phyloP scores from a whole-genome alignment of 2,797 vertebrate genomes.

The Gambelia wislizenii region DNA sequence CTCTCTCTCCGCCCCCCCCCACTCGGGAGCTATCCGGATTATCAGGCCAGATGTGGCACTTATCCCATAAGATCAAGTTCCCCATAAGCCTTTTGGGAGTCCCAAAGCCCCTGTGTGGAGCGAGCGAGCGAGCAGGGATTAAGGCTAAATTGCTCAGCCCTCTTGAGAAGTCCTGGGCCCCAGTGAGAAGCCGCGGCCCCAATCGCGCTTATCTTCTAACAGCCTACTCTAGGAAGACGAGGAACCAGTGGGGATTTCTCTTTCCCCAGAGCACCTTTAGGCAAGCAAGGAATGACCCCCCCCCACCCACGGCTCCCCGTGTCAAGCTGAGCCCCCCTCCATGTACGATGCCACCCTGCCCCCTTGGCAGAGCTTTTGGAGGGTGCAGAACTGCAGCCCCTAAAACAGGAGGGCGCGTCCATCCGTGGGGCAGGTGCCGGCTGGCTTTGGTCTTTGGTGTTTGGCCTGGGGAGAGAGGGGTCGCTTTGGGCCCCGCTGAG shows the following conservation, averaged over 20 bases:
- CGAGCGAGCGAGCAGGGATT: not conserved
- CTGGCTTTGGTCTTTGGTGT: too few species aligned
- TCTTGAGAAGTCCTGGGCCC: not conserved
- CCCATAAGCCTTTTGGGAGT: constrained; percentile 1
- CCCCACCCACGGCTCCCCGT: too few species aligned
- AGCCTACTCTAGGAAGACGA: not conserved
- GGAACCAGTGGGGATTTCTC: too few species aligned
- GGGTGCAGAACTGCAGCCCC: not conserved
- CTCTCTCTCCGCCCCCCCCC: too few species aligned
- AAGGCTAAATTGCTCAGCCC: not conserved
- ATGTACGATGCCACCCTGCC: too few species aligned
- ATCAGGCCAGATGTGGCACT: constrained; percentile 18
- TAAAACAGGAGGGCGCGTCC: too few species aligned
- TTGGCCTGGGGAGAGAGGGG: not conserved
- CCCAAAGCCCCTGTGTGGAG: not conserved
- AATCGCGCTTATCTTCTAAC: too few species aligned
- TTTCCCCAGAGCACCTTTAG: not conserved
- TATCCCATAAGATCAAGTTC: not conserved
- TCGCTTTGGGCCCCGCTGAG: too few species aligned
- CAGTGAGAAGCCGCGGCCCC: not conserved
- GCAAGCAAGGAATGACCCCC: not conserved
- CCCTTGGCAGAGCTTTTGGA: not conserved
- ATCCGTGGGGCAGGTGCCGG: too few species aligned
- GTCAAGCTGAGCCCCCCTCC: not conserved
- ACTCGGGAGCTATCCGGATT: not conserved